A percentile compares a stretch with the other conserved stretches of the same genome.
Conservation (phyloP, 2,113 vertebrate genomes). For the Gobio gobio region DNA sequence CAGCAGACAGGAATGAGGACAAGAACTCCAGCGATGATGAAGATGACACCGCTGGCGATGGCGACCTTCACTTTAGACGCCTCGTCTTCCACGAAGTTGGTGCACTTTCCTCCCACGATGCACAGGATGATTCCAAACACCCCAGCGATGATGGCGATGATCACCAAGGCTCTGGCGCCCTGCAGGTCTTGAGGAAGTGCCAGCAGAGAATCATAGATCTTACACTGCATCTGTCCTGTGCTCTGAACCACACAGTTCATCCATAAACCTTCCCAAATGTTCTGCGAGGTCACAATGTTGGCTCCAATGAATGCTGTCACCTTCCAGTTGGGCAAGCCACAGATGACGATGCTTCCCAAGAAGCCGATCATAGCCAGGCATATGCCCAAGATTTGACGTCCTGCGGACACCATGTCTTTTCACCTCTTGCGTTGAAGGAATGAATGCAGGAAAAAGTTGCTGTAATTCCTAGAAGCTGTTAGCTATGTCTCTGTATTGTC, state of each 20-base stretch:
- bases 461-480: background rate
- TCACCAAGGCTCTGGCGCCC: slow-evolving; percentile 69
- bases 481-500: background rate
- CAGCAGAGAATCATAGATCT: slow-evolving; percentile 78
- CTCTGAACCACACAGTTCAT: slow-evolving; percentile 77
- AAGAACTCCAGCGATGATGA: slow-evolving; percentile 71
- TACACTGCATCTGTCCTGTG: slow-evolving; percentile 83
- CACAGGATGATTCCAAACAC: slow-evolving; percentile 67
- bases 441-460: background rate
- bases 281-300: slow-evolving; percentile 86
- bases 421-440: background rate
- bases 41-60: slow-evolving; percentile 65
- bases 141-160: slow-evolving; percentile 70
- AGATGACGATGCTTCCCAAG: slow-evolving; percentile 82
- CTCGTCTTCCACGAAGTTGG: slow-evolving; percentile 68
- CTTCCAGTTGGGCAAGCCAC: slow-evolving; percentile 84
- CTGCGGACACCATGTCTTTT: slow-evolving; percentile 64
- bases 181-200: slow-evolving; percentile 76
- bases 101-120: slow-evolving; percentile 72
- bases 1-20: slow-evolving; percentile 85
- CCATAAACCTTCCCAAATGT: slow-evolving; percentile 83
- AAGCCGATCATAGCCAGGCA: slow-evolving; percentile 81
- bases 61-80: slow-evolving; percentile 69
- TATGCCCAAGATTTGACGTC: slow-evolving; percentile 81
- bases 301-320: slow-evolving; percentile 86